Evolutionary conservation across 1,140 invertebrate species (phyloP), one percentile per base, ranked within the genome.

Genomic region (Cotesia vestalis): DNA sequence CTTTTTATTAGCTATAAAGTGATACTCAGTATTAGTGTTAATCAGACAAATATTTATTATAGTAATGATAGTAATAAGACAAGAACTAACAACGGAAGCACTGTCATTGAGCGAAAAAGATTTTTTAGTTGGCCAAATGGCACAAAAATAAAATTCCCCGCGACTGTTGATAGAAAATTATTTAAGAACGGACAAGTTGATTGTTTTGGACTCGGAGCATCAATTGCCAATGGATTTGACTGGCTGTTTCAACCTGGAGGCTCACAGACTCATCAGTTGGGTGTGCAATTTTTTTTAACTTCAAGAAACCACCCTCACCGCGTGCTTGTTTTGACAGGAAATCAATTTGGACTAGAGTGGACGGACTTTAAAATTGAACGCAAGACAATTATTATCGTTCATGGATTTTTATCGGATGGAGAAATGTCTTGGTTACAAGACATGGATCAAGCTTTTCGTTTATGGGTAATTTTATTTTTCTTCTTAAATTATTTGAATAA

Each of bases 291-390:
- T 71, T 81, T 76, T 1, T 36, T 86, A 2, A 80, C 80, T 0
- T 84, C 83, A 0, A 80, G 78, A 36, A 78, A 72, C 5, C 69
- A 78, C n/a, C 75, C 75, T 0, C 20, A 57, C 1, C 80, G 83
- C 6, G 80, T 80, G 3, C 61, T 76, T 38, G 76, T 87, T 0
- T 4, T 79, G 0, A 40, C 79, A 3, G 89, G 88, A 6, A 71
- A 85, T 0, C 88, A 90, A 59, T 90, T 90, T 69, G 88, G 88
- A n/a, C 74, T 90, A 3, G 88, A 90, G 70, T 90, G 88, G 88
- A 88, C 88, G 1, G 87, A 89, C 71, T 90, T 88, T 76, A 76
- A 85, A 20, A 82, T 88, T 0, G 76, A 78, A 8, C 84, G 88
- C 38, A 83, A 76, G 36, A 90, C 89, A 0, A 78, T 89, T 9